These are phyloP conservation scores for Trichonephila clavipes DNA, from an alignment of 1,140 invertebrate genomes.

Conservation along the genomic window DNA sequence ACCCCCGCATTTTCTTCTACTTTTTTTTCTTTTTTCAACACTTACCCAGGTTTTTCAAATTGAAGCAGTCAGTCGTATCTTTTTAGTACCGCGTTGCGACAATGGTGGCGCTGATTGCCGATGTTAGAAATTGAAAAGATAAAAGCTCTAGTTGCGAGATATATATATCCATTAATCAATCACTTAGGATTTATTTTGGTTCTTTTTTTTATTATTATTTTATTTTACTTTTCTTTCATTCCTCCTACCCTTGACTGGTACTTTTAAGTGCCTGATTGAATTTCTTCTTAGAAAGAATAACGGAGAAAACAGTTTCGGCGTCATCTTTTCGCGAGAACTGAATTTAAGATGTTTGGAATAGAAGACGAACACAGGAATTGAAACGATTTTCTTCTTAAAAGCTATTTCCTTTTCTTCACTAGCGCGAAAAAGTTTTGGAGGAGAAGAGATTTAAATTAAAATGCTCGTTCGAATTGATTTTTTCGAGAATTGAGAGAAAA, in stretches of 20 bases:
- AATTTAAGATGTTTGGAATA: slow-evolving; percentile 58
- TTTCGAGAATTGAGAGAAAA: slow-evolving; percentile 25
- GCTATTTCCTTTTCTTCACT: slow-evolving; percentile 62
- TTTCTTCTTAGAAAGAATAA: slow-evolving; percentile 30
- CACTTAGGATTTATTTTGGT: slow-evolving; percentile 74
- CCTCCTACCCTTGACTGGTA: slow-evolving; percentile 36
- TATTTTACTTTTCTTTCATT: neutral
- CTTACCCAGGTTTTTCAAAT: slow-evolving; percentile 67
- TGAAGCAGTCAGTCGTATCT: slow-evolving; percentile 68
- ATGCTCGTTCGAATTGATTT: slow-evolving; percentile 57
- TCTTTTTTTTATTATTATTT: neutral
- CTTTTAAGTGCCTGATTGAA: slow-evolving; percentile 74
- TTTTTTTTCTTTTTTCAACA: slow-evolving; percentile 8
- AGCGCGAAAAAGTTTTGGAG: slow-evolving; percentile 37
- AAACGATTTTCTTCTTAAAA: slow-evolving; percentile 40
- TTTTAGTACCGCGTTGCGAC: slow-evolving; percentile 41
- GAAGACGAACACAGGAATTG: neutral
- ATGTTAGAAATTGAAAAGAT: slow-evolving; percentile 72
- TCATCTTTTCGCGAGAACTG: slow-evolving; percentile 42
- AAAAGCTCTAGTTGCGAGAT: slow-evolving; percentile 65
- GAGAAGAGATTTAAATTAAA: slow-evolving; percentile 69
- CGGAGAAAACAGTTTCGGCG: slow-evolving; percentile 1
- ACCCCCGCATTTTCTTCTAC: slow-evolving; percentile 24
- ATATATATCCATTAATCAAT: slow-evolving; percentile 75
- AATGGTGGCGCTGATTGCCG: slow-evolving; percentile 43